Evolutionary conservation across 2,797 vertebrate species (phyloP).

Genomic region (Hippopotamyrus pictus): DNA sequence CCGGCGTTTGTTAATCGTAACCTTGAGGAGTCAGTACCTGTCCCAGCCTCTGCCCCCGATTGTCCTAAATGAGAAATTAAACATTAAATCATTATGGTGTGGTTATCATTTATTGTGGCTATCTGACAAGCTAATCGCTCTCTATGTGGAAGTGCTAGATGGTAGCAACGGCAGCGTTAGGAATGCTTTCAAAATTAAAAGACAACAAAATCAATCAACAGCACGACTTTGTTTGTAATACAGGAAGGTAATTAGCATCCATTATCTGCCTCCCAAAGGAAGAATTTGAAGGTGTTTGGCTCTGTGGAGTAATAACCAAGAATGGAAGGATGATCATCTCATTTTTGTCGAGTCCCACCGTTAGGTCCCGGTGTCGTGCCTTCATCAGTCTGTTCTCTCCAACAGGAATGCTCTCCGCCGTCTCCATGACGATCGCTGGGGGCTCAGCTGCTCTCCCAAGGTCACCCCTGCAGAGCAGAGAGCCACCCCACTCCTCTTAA

Average conservation of each 20-base stretch:
- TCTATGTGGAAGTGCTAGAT: not conserved
- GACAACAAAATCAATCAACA: not conserved
- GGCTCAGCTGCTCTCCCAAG: constrained; percentile 52
- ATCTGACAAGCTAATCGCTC: not conserved
- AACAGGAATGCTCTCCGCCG: constrained; percentile 41
- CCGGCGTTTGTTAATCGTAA: not conserved
- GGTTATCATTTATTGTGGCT: not conserved
- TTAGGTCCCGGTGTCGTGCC: not conserved
- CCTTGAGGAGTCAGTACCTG: not conserved
- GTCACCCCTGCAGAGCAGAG: constrained; percentile 45
- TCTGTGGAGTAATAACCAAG: not conserved
- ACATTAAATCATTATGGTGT: not conserved
- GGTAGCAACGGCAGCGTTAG: not conserved
- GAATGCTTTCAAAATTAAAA: constrained; percentile 10
- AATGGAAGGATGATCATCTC: not conserved
- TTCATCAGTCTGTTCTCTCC: constrained; percentile 33
- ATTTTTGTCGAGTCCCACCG: not conserved
- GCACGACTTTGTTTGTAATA: not conserved
- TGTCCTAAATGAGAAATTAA: constrained; percentile 9
- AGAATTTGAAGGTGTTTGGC: not conserved
- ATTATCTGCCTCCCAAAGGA: not conserved
- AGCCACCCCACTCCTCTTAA: constrained; percentile 27
- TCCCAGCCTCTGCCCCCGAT: not conserved
- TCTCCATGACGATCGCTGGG: constrained; percentile 58
- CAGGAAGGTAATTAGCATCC: not conserved